Conservation (phyloP, 2,113 vertebrate species). For the Pleuronectes platessa region DNA sequence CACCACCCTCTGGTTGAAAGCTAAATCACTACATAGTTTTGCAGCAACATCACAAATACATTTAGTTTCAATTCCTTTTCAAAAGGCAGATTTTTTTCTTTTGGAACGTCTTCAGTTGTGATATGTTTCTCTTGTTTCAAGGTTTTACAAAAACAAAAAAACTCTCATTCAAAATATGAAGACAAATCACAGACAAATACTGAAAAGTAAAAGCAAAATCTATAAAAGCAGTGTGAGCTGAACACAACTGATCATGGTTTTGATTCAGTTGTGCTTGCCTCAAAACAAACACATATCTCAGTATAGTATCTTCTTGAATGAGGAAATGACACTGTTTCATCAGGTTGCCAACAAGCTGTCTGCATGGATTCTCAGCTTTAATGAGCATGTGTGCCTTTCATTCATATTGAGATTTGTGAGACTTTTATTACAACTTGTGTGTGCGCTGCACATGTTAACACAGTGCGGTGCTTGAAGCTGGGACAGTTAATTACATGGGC, state of each 20-base stretch:
- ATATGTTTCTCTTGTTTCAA: no score
- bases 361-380: no score
- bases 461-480: not conserved
- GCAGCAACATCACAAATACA: not conserved
- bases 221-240: not conserved
- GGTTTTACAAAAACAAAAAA: no score
- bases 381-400: not conserved
- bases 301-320: not conserved
- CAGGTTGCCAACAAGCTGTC: no score
- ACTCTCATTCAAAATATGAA: no score
- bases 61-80: not conserved
- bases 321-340: not conserved
- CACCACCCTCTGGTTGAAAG: constrained; percentile 25
- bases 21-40: not conserved
- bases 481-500: not conserved
- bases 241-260: not conserved
- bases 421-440: not conserved
- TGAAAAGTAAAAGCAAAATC: no score
- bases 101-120: not conserved
- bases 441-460: not conserved
- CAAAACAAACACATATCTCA: not conserved
- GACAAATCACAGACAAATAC: no score
- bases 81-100: not conserved
- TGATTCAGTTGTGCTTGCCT: not conserved
- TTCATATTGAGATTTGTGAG: not conserved